Conservation (phyloP, 1,140 invertebrate species). For the Triops longicaudatus region DNA sequence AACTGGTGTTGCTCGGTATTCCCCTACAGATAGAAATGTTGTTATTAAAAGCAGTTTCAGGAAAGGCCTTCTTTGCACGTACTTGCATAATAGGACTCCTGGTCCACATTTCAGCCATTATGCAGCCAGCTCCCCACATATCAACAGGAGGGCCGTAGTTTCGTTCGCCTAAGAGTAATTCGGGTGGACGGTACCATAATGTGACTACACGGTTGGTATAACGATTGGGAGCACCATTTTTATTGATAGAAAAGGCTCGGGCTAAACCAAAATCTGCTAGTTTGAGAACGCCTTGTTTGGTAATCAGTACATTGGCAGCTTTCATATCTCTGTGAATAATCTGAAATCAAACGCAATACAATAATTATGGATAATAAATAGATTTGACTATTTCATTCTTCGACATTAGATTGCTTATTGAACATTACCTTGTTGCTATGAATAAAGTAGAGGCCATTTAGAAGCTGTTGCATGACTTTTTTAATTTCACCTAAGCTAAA, state of each 20-base stretch:
- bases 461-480: constrained; percentile 93
- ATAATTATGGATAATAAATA: too few relatives aligned
- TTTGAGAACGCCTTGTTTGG: constrained; percentile 89
- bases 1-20: constrained; percentile 93
- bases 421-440: constrained; percentile 78
- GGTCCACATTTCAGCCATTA: constrained; percentile 99
- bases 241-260: constrained; percentile 80
- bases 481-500: constrained; percentile 96
- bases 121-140: constrained; percentile 96
- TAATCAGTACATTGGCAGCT: constrained; percentile 96
- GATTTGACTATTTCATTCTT: too few relatives aligned
- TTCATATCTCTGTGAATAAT: constrained; percentile 96
- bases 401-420: background rate
- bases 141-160: constrained; percentile 96
- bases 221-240: constrained; percentile 73
- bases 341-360: constrained; percentile 42
- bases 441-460: constrained; percentile 95
- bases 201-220: constrained; percentile 98
- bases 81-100: constrained; percentile 59
- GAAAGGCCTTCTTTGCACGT: background rate
- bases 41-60: background rate
- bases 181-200: constrained; percentile 93
- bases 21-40: constrained; percentile 52
- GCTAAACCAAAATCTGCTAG: constrained; percentile 89
- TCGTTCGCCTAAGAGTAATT: constrained; percentile 77